Conservation (phyloP, 2,113 vertebrate genomes). For the Cricetomys ansorgei region DNA sequence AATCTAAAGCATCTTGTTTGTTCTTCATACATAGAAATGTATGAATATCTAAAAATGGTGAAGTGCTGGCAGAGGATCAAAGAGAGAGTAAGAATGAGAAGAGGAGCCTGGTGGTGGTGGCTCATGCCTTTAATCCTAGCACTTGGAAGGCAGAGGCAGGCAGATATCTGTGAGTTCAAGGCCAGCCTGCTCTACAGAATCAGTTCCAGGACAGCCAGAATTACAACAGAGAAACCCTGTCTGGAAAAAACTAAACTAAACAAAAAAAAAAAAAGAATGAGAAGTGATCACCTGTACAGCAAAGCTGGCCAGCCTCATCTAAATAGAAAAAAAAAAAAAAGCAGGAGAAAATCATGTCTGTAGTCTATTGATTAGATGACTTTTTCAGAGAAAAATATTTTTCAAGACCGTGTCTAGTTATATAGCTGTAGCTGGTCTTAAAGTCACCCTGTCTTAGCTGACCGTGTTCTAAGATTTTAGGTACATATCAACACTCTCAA, state of each 20-base stretch:
- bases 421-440: not conserved
- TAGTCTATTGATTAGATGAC: not conserved
- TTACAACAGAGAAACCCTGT: no score
- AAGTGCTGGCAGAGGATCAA: not conserved
- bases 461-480: not conserved
- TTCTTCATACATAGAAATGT: not conserved
- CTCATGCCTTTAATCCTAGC: no score
- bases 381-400: not conserved
- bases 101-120: no score
- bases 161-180: no score
- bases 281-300: not conserved
- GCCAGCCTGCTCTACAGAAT: no score
- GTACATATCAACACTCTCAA: no score
- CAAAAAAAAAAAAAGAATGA: not conserved
- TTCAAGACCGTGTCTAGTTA: not conserved
- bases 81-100: not conserved
- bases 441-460: not conserved
- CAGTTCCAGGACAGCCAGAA: no score
- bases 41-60: not conserved
- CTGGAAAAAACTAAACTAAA: no score
- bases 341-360: not conserved
- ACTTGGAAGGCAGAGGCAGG: no score
- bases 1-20: not conserved
- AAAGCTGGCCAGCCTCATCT: not conserved
- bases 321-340: not conserved